Evolutionary conservation across 1,140 invertebrate species (phyloP).

Genomic region (Euwallacea similis): DNA sequence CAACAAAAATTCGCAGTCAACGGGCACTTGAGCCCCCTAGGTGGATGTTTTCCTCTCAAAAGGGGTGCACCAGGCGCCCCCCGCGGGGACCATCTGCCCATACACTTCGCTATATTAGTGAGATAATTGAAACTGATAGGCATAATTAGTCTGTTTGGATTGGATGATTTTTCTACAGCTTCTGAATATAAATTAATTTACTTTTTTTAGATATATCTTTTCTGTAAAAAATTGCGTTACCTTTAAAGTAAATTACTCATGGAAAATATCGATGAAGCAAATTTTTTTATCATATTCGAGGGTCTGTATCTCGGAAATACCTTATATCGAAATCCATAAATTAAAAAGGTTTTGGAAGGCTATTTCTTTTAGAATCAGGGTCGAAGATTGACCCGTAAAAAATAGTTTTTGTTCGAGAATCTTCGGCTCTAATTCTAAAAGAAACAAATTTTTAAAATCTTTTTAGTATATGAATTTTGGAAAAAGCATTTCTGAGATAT

Average conservation of each 20-base stretch:
- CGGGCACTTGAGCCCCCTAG: conserved; percentile 11
- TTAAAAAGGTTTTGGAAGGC: too few relatives aligned
- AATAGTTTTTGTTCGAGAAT: too few relatives aligned
- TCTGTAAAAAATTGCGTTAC: neutral
- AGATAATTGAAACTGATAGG: conserved; percentile 32
- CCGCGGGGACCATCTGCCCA: conserved; percentile 25
- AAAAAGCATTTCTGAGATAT: too few relatives aligned
- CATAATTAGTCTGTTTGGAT: conserved; percentile 24
- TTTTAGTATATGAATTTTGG: too few relatives aligned
- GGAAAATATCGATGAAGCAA: neutral
- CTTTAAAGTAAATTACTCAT: neutral
- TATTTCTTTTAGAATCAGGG: too few relatives aligned
- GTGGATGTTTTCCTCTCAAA: conserved; percentile 8
- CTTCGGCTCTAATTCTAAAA: too few relatives aligned
- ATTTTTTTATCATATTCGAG: too few relatives aligned
- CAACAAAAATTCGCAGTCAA: conserved; percentile 20
- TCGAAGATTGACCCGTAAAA: too few relatives aligned
- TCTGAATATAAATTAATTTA: conserved; percentile 2
- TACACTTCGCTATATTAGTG: conserved; percentile 13
- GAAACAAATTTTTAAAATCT: too few relatives aligned
- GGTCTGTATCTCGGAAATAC: too few relatives aligned
- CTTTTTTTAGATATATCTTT: too few relatives aligned
- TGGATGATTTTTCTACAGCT: conserved; percentile 9
- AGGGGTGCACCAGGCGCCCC: conserved; percentile 21
- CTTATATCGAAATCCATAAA: too few relatives aligned